Conservation (phyloP, 2,113 vertebrate genomes). For the Paradisaea rubra region DNA sequence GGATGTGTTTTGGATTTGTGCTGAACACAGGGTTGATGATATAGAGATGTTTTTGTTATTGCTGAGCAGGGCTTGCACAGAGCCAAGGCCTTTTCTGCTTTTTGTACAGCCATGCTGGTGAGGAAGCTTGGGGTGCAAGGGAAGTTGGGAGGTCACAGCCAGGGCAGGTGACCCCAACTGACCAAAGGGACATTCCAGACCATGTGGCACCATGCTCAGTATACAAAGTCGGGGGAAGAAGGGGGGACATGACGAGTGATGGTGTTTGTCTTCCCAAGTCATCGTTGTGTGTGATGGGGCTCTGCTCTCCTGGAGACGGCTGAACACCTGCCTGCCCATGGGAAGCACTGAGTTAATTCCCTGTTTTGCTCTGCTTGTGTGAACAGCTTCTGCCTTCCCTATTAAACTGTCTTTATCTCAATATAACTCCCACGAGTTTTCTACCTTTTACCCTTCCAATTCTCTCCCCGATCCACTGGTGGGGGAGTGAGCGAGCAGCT, state of each 20-base stretch:
- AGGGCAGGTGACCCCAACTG: background rate
- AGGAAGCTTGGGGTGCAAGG: background rate
- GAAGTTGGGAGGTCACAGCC: background rate
- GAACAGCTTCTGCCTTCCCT: background rate
- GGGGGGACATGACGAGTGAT: background rate
- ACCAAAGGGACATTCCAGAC: background rate
- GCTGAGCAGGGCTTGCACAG: background rate
- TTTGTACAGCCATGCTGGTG: background rate
- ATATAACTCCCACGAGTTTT: background rate
- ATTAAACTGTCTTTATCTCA: background rate
- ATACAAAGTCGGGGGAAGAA: background rate
- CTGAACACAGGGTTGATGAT: background rate
- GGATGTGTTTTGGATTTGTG: background rate
- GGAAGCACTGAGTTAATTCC: background rate
- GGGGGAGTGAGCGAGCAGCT: accelerated
- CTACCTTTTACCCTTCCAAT: background rate
- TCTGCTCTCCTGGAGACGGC: background rate
- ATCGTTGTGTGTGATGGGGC: accelerated
- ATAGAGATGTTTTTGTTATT: background rate
- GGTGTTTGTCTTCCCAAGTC: background rate
- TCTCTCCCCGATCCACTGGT: background rate
- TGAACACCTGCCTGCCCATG: background rate
- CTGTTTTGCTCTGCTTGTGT: background rate
- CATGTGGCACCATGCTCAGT: background rate
- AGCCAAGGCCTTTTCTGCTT: background rate